These are phyloP conservation scores for Poecilia picta DNA, from an alignment of 2,797 vertebrate species.

Conservation along the genomic window DNA sequence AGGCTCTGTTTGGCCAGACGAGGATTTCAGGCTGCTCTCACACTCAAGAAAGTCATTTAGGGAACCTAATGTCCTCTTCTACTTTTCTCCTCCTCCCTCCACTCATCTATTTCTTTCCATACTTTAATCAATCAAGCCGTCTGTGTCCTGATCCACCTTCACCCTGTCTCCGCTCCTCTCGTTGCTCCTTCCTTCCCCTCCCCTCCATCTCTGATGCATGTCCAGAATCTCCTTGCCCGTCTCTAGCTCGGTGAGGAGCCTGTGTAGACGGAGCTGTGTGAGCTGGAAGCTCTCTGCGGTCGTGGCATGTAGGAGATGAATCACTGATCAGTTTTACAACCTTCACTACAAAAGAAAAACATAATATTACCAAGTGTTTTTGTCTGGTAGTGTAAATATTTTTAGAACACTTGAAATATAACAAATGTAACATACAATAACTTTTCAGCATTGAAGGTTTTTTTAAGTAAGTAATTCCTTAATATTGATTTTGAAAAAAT, in stretches of 20 bases:
- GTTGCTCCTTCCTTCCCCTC: constrained; percentile 22
- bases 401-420: no score
- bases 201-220: constrained; percentile 49
- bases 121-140: constrained; percentile 73
- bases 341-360: no score
- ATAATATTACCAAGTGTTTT: no score
- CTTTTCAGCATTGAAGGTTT: no score
- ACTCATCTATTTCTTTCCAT: constrained; percentile 56
- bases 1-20: constrained; percentile 47
- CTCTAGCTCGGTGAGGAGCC: constrained; percentile 36
- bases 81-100: constrained; percentile 7
- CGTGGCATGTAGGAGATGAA: constrained; percentile 29
- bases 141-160: constrained; percentile 72
- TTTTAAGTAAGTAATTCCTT: no score
- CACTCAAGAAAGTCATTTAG: constrained; percentile 61
- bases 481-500: no score
- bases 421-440: no score
- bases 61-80: constrained; percentile 55
- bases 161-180: constrained; percentile 47
- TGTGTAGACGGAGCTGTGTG: constrained; percentile 45
- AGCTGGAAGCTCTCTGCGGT: constrained; percentile 26
- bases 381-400: no score
- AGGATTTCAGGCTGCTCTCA: constrained; percentile 35
- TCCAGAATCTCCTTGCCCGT: constrained; percentile 45
- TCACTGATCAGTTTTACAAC: constrained; percentile 58